Evolutionary conservation across 1,140 invertebrate species (phyloP), one percentile per base, ranked within the genome.

Genomic region (Triops cancriformis): DNA sequence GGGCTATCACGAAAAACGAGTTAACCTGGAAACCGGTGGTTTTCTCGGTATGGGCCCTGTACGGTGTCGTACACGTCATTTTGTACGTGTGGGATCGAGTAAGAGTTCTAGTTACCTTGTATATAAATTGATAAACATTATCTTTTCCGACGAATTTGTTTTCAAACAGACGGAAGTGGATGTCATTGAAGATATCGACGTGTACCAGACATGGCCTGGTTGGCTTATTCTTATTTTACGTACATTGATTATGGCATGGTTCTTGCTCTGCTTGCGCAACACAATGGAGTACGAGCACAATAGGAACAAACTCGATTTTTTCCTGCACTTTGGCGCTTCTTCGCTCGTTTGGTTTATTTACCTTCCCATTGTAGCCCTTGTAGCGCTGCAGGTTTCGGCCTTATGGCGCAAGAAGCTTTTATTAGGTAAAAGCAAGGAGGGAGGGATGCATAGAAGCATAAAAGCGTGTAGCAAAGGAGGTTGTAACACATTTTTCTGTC

Each of bases 291-390:
- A 95, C 80, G 94, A 96, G 83, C 94, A 96, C 84, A 95, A 95
- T 84, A 91, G 90, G 82, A 91, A 93, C 80, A 96, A 96, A 84
- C 86, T 96, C 10, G 92, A 95, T 83, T 98, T 98, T 85, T 90
- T 97, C 72, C 89, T 98, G 73, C 97, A 98, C 84, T 97, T 98
- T 86, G 97, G 96, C 73, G 97, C 97, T 45, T 97, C 95, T 27
- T 96, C 95, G 80, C 87, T 98, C 45, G 96, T 99, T 23, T 99
- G 97, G 97, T 98, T 98, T 82, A 95, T 98, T 80, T 98, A 98
- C 86, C 87, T 98, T 80, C 96, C 96, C 10, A 92, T 98, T 64
- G 91, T 98, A 80, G 96, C 95, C 73, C 88, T 98, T 73, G 94
- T 99, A 80, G 94, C 95, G 41, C 87, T 97, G 77, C 94, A 97